These are phyloP conservation scores for Tetramorium alpestre DNA, from an alignment of 1,140 invertebrate genomes.

Conservation along the genomic window DNA sequence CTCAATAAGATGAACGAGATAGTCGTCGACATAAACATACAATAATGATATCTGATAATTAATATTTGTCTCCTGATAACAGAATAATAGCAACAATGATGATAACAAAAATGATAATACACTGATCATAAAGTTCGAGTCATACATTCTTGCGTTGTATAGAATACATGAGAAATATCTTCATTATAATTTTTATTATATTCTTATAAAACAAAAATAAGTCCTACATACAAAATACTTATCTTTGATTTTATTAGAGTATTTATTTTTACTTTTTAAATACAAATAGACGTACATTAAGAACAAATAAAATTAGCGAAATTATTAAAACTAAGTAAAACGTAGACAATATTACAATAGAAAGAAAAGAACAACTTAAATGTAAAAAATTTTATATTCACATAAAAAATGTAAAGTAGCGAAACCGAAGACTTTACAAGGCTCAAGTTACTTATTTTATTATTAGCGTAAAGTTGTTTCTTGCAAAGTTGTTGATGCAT, in stretches of 20 bases:
- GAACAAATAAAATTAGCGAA: background rate
- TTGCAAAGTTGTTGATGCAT: too few species aligned
- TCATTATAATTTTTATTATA: background rate
- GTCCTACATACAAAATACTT: background rate
- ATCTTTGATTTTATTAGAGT: background rate
- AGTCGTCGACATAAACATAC: background rate
- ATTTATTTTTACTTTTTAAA: background rate
- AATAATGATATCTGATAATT: background rate
- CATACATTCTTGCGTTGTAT: background rate
- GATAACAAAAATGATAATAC: background rate
- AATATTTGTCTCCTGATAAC: background rate
- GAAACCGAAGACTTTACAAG: background rate
- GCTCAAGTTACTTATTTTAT: background rate
- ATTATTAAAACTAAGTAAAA: background rate
- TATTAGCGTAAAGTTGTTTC: too few species aligned
- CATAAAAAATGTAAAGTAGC: constrained; percentile 4
- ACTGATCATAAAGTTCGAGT: background rate
- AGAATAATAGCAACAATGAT: background rate
- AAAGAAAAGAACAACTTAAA: background rate
- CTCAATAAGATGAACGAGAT: too few species aligned
- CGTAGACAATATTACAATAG: background rate
- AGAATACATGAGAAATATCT: background rate
- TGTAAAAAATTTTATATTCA: constrained; percentile 6
- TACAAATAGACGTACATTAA: background rate
- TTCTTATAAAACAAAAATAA: background rate